Conservation (phyloP, 2,113 vertebrate species). For the Lasiurus borealis region DNA sequence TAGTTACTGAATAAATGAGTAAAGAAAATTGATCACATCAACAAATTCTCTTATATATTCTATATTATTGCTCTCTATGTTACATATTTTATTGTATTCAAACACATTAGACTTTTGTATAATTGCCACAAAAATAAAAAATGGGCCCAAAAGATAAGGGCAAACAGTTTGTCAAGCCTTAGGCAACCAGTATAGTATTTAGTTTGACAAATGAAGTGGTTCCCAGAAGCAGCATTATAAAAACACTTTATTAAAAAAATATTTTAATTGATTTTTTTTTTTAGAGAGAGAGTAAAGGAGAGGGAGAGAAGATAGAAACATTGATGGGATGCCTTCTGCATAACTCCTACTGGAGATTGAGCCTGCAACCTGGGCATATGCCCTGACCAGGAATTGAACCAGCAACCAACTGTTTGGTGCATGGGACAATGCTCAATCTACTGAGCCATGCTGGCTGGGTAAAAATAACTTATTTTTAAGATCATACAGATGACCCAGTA, state of each 20-base stretch:
- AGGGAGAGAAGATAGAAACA: too few species aligned
- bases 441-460: too few species aligned
- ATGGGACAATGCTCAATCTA: too few species aligned
- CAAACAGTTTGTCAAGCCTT: slow-evolving; percentile 14
- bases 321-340: too few species aligned
- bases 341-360: too few species aligned
- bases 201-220: neutral
- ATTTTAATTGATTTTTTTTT: too few species aligned
- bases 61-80: neutral
- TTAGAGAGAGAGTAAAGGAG: too few species aligned
- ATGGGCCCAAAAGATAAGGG: neutral
- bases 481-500: slow-evolving; percentile 13
- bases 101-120: slow-evolving; percentile 32
- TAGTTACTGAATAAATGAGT: neutral
- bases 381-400: too few species aligned
- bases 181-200: neutral
- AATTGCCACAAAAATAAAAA: slow-evolving; percentile 20
- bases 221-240: slow-evolving; percentile 36
- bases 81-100: neutral
- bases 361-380: too few species aligned
- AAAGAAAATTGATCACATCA: slow-evolving; percentile 44
- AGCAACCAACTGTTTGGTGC: too few species aligned
- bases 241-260: neutral
- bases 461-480: slow-evolving; percentile 34
- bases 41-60: slow-evolving; percentile 33